phyloP scores from a whole-genome alignment of 2,888 invertebrate genomes.

The Elysia crispata region DNA sequence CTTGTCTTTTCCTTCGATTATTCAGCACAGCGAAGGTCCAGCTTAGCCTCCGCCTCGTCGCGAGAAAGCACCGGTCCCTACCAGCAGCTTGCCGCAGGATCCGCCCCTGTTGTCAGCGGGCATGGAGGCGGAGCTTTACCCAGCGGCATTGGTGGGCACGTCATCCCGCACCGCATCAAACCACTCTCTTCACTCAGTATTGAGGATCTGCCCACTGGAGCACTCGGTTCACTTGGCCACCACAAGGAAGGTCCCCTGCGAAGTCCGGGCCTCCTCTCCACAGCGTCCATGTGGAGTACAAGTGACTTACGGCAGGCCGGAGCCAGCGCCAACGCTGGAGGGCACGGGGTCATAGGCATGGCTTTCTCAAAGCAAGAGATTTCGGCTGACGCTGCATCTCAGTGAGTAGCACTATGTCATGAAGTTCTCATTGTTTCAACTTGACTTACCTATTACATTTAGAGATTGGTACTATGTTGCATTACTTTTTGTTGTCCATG shows the following conservation, averaged over 20 bases:
- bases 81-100: not conserved
- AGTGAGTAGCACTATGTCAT: slow-evolving; percentile 45
- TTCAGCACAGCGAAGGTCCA: slow-evolving; percentile 53
- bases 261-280: slow-evolving; percentile 68
- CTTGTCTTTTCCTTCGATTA: too few species aligned
- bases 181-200: slow-evolving; percentile 53
- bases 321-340: slow-evolving; percentile 12
- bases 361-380: too few species aligned
- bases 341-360: too few species aligned
- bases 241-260: slow-evolving; percentile 52
- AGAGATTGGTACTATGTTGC: too few species aligned
- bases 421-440: not conserved
- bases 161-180: slow-evolving; percentile 31
- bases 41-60: slow-evolving; percentile 51
- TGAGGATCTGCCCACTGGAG: slow-evolving; percentile 52
- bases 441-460: too few species aligned
- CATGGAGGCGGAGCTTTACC: too few species aligned
- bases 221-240: not conserved
- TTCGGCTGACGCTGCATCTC: slow-evolving; percentile 47
- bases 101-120: not conserved
- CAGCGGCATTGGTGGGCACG: too few species aligned
- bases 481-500: too few species aligned
- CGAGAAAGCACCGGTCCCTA: slow-evolving; percentile 31
- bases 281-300: slow-evolving; percentile 65
- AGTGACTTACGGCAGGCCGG: slow-evolving; percentile 48